Percentiles rank a stretch among this genome's conserved stretches.
Evolutionary conservation across 2,113 vertebrate species (phyloP).

Genomic region (Prochilodus magdalenae): DNA sequence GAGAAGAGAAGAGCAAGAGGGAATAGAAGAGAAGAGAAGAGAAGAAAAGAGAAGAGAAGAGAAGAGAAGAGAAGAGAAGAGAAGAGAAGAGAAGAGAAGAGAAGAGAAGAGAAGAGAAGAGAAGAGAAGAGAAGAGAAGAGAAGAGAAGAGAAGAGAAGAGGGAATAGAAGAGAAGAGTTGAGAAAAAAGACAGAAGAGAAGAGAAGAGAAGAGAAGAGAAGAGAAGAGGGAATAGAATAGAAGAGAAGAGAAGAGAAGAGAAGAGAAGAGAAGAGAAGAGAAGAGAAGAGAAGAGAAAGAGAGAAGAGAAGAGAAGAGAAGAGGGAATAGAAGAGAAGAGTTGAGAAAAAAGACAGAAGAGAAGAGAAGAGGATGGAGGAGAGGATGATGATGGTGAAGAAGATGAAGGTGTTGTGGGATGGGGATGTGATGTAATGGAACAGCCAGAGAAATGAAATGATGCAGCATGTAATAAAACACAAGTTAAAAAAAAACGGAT

Average conservation of each 20-base stretch:
- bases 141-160: background rate
- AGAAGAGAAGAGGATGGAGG: background rate
- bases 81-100: too few species aligned
- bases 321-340: too few species aligned
- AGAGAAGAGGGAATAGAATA: too few species aligned
- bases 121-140: background rate
- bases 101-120: conserved; percentile 7
- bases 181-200: too few species aligned
- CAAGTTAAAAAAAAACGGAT: background rate
- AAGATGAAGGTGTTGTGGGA: background rate
- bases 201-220: too few species aligned
- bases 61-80: too few species aligned
- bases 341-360: too few species aligned
- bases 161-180: conserved; percentile 26
- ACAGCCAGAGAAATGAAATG: conserved; percentile 6
- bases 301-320: too few species aligned
- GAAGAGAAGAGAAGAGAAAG: too few species aligned
- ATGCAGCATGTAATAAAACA: background rate
- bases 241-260: too few species aligned
- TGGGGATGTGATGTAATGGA: background rate
- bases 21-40: conserved; percentile 44
- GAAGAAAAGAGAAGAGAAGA: background rate
- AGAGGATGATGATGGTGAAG: too few species aligned
- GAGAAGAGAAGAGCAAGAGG: background rate
- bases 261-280: too few species aligned